Base-by-base conservation (phyloP, 1,140 invertebrate species). In the Drosophila subobscura region DNA sequence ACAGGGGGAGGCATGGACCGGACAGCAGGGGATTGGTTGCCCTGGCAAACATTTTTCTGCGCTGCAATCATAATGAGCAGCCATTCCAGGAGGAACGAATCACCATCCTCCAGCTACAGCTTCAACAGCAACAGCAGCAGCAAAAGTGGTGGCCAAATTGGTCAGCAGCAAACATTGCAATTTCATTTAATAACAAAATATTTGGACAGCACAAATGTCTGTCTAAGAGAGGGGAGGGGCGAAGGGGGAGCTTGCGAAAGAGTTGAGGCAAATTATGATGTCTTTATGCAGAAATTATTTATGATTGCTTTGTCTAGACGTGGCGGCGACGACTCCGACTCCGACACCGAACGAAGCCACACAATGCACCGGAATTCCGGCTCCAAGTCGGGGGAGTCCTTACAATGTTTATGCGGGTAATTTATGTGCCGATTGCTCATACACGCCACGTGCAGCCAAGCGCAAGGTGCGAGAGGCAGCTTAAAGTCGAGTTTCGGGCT, bases 151-250 rank as follows among this genome's bases (percentile, higher is more conserved):
- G 60, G 74, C 54, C 59, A 56, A 50, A 47, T 59, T 79, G 80
- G 80, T 84, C 80, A 83, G 79, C 60, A 60, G 72, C 79, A 83
- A 86, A 75, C 81, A 86, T 81, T 78, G 81, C 83, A 88, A 86
- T 86, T 86, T 86, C 81, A 86, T 86, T 88, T 86, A 86, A 81
- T 88, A 86, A 86, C 83, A 86, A 86, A 86, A 86, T 86, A 86
- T 86, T 86, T 86, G 83, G 60, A 51, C 73, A 81, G 57, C 59
- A 4, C 45, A 44, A 45, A 54, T 40, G 33, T 37, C 33, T 37
- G 10, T 37, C 33, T 37, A 40, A 33, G 56, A 23, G 53, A 55
- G 33, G 20, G 16, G 5, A 51, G 56, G 56, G 14, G 5, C 5
- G 14, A 0, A 20, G 0, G 7, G 23, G 33, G 20, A 7, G 22